Evolutionary conservation across 2,888 invertebrate genomes (phyloP).

Genomic region (Dermolepida albohirtum): DNA sequence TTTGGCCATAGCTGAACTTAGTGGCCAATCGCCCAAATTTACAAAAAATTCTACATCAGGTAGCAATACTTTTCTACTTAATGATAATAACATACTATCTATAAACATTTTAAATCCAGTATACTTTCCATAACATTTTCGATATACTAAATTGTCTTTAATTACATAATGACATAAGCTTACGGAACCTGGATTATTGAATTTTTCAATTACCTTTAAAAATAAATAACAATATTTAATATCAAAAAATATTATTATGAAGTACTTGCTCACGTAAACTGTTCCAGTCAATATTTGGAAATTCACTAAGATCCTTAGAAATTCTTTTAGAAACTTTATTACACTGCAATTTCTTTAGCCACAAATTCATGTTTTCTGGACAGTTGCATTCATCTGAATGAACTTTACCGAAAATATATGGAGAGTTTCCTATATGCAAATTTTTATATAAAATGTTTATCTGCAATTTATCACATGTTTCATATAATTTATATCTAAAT

Average conservation of each 20-base stretch:
- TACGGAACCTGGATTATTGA: constrained; percentile 81
- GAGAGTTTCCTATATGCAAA: constrained; percentile 73
- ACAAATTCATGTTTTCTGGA: constrained; percentile 74
- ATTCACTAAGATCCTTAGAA: constrained; percentile 75
- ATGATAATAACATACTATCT: constrained; percentile 86
- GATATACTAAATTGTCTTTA: constrained; percentile 83
- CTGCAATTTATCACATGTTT: constrained; percentile 77
- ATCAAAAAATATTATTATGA: constrained; percentile 4
- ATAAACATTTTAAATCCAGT: constrained; percentile 96
- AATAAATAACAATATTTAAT: constrained; percentile 22
- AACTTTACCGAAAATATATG: constrained; percentile 73
- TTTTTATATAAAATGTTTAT: constrained; percentile 76
- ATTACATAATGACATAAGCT: constrained; percentile 93
- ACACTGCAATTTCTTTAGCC: constrained; percentile 78
- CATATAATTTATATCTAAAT: constrained; percentile 83
- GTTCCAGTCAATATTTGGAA: constrained; percentile 78
- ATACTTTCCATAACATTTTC: constrained; percentile 93
- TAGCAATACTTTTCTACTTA: constrained; percentile 81
- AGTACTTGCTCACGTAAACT: constrained; percentile 66
- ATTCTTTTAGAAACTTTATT: constrained; percentile 76
- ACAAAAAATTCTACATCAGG: constrained; percentile 92
- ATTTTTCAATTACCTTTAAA: constrained; percentile 70
- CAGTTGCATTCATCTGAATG: constrained; percentile 89
- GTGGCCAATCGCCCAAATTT: constrained; percentile 97
- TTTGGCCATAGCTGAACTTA: constrained; percentile 69